These are phyloP conservation scores for Heliconius charithonia DNA, from an alignment of 2,888 invertebrate species.

Conservation along the genomic window DNA sequence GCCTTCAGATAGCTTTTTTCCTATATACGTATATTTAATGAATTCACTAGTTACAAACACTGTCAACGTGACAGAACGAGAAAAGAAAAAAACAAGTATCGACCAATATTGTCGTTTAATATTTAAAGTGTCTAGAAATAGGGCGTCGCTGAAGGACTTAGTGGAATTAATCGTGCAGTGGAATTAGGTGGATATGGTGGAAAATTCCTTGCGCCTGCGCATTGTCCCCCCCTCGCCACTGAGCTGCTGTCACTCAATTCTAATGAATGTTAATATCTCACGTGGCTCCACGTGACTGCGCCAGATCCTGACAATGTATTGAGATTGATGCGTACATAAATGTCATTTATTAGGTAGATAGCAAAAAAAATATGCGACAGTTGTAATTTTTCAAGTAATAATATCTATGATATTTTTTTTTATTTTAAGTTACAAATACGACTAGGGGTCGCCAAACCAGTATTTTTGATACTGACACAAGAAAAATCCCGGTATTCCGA, in stretches of 20 bases:
- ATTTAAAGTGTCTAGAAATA: slow-evolving; percentile 41
- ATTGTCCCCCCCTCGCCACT: slow-evolving; percentile 30
- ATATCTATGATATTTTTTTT: neutral
- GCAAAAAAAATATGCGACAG: neutral
- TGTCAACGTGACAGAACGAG: slow-evolving; percentile 6
- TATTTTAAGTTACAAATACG: neutral
- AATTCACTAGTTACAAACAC: neutral
- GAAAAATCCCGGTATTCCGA: no score
- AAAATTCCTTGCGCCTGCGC: slow-evolving; percentile 53
- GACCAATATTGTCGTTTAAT: slow-evolving; percentile 18
- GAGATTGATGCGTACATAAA: slow-evolving; percentile 37
- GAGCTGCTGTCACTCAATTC: slow-evolving; percentile 62
- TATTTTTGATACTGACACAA: no score
- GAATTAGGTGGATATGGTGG: slow-evolving; percentile 56
- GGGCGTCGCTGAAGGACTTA: slow-evolving; percentile 46
- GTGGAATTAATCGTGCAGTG: slow-evolving; percentile 15
- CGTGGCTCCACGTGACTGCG: slow-evolving; percentile 61
- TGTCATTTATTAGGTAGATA: slow-evolving; percentile 3
- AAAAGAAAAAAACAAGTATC: slow-evolving; percentile 2
- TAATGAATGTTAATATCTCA: slow-evolving; percentile 63
- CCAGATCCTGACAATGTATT: slow-evolving; percentile 41
- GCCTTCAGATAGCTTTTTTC: neutral
- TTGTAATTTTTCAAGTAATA: neutral
- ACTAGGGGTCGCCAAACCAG: no score
- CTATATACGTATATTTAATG: neutral